Evolutionary conservation across 1,140 invertebrate genomes (phyloP), one percentile per base, ranked within the genome.

Genomic region (Aphidius gifuensis): DNA sequence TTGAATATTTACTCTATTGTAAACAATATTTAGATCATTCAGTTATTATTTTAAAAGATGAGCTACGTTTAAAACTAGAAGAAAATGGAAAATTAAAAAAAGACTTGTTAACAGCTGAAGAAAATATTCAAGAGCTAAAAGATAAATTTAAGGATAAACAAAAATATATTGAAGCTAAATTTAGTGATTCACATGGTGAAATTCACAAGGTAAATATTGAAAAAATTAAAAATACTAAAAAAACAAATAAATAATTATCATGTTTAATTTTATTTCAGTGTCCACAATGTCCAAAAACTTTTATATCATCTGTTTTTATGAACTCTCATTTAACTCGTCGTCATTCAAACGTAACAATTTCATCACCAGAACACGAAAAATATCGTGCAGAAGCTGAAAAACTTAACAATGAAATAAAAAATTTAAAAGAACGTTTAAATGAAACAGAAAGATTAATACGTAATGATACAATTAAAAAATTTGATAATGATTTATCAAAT

Each of bases 1-100:
- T 89, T 5, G 86, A 89, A 67, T 90, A 88, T 77, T 83, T 89
- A 66, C 80, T 88, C 50, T 88, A 88, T 73, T 89, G 87, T 66
- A 85, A 87, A 65, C 85, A 85, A 65, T 87, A 89, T 69, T 80
- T 89, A 44, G 87, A 89, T 71, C 83, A 85, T 54, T 87, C 85
- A 68, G 83, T 88, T 42, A 79, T 84, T 64, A 81, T 87, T 42
- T 70, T 88, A 7, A 84, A 86, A 65, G 84, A 87, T 66, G 86
- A 88, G 71, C 69, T 87, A 5, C 80, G 76, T 54, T 75, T 76
- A 11, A 74, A 85, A 64, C 78, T 83, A 9, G 83, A 86, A 72
- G 86, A 80, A 21, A 81, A 79, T 63, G 64, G 69, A 1, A 73
- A 68, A 64, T 57, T 78, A 3, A 78, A 74, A 53, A 76, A 69